Evolutionary conservation across 2,888 invertebrate genomes (phyloP).

Genomic region (Acanthococcus lagerstroemiae): DNA sequence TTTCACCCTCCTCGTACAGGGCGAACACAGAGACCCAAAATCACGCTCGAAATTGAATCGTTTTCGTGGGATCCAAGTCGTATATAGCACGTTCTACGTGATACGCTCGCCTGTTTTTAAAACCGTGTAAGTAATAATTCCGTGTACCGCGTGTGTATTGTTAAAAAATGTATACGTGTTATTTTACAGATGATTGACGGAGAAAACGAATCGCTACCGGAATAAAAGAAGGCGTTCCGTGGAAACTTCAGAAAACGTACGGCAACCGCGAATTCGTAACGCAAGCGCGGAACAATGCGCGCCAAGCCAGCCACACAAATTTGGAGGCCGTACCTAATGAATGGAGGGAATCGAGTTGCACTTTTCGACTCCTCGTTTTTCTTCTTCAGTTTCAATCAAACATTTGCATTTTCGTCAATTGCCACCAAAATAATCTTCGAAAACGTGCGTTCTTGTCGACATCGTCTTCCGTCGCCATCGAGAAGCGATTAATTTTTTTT

Average conservation of each 20-base stretch:
- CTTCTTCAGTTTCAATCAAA: conserved; percentile 15
- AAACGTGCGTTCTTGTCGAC: too few species aligned
- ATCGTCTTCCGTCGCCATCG: too few species aligned
- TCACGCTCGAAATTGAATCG: too few species aligned
- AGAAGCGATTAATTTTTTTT: too few species aligned
- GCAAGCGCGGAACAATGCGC: conserved; percentile 15
- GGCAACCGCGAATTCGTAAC: conserved; percentile 15
- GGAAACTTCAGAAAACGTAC: conserved; percentile 3
- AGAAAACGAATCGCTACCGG: conserved; percentile 16
- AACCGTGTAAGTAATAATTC: background rate
- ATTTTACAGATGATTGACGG: conserved; percentile 25
- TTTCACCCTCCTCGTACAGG: too few species aligned
- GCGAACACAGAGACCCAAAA: too few species aligned
- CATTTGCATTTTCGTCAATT: conserved; percentile 17
- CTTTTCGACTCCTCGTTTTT: background rate
- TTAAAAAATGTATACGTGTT: conserved; percentile 19
- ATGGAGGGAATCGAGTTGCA: conserved; percentile 20
- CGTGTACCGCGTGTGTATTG: background rate
- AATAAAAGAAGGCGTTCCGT: conserved; percentile 26
- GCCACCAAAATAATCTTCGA: too few species aligned
- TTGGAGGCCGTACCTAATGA: conserved; percentile 26
- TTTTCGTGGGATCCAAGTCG: too few species aligned
- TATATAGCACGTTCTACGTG: too few species aligned
- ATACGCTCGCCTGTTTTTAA: too few species aligned
- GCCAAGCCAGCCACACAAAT: conserved; percentile 27